A percentile compares a stretch with the other conserved stretches of the same genome.
Conservation (phyloP, 2,888 invertebrate genomes). For the Drosophila nr. medialis region DNA sequence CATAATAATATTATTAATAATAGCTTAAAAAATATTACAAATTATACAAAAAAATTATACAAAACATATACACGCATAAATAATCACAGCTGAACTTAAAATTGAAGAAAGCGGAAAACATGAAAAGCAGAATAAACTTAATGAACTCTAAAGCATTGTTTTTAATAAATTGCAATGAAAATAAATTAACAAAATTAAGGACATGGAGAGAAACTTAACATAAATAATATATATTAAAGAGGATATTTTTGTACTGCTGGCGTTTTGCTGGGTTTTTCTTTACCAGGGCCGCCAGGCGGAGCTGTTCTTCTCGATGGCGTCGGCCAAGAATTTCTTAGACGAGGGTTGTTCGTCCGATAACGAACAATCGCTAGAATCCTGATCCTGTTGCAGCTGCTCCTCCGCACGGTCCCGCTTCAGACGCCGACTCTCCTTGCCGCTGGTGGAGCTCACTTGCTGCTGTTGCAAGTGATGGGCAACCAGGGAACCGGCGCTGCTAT, state of each 20-base stretch:
- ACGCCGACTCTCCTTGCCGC: conserved; percentile 53
- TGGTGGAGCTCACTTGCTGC: conserved; percentile 81
- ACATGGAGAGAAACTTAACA: conserved; percentile 62
- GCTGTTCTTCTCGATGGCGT: conserved; percentile 83
- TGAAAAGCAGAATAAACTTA: conserved; percentile 53
- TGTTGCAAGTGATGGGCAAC: conserved; percentile 80
- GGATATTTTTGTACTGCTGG: background rate
- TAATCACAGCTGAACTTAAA: conserved; percentile 81
- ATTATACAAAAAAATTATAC: conserved; percentile 66
- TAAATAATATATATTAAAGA: conserved; percentile 10
- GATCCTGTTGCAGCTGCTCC: conserved; percentile 38
- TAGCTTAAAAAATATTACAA: conserved; percentile 42
- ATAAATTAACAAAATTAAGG: conserved; percentile 58
- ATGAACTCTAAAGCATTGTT: conserved; percentile 47
- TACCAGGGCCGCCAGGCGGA: conserved; percentile 87
- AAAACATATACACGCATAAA: conserved; percentile 64
- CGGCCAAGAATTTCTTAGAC: conserved; percentile 71
- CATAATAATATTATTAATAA: conserved; percentile 49
- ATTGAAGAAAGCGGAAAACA: conserved; percentile 55
- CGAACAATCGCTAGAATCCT: conserved; percentile 78
- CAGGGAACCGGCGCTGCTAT: conserved; percentile 82
- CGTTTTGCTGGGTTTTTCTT: conserved; percentile 55
- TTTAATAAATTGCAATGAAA: conserved; percentile 36
- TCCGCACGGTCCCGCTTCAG: conserved; percentile 55
- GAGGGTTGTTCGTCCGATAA: conserved; percentile 73